phyloP scores from a whole-genome alignment of 2,797 vertebrate species.

The Rousettus madagascariensis region DNA sequence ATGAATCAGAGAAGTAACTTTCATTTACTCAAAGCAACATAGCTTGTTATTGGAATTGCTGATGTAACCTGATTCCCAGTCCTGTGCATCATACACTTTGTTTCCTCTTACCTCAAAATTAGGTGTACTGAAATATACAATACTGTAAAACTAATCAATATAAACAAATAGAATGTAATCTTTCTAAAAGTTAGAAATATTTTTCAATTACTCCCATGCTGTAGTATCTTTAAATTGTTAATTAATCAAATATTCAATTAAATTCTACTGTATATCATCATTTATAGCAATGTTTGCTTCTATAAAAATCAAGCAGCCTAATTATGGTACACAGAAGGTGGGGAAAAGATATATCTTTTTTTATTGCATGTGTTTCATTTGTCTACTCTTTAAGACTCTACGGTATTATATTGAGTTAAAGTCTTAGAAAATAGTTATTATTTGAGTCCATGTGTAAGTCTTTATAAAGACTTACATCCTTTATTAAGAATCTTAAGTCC shows the following conservation, averaged over 20 bases:
- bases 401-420: not conserved
- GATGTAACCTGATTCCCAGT: not conserved
- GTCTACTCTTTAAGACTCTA: not conserved
- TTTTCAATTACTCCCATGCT: constrained; percentile 35
- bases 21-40: not conserved
- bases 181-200: constrained; percentile 41
- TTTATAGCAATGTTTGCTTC: not conserved
- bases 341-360: not conserved
- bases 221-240: constrained; percentile 51
- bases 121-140: not conserved
- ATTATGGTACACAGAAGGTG: not conserved
- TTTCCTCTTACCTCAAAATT: not conserved
- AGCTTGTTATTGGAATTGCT: not conserved
- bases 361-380: not conserved
- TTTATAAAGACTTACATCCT: not conserved
- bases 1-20: not conserved
- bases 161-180: not conserved
- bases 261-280: not conserved
- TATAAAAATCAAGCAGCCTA: not conserved
- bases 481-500: not conserved
- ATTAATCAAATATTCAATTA: not conserved
- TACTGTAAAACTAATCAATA: not conserved
- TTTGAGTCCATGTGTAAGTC: not conserved
- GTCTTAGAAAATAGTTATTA: not conserved
- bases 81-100: not conserved